Evolutionary conservation across 2,797 vertebrate species (phyloP).

Genomic region (Pitangus sulphuratus): DNA sequence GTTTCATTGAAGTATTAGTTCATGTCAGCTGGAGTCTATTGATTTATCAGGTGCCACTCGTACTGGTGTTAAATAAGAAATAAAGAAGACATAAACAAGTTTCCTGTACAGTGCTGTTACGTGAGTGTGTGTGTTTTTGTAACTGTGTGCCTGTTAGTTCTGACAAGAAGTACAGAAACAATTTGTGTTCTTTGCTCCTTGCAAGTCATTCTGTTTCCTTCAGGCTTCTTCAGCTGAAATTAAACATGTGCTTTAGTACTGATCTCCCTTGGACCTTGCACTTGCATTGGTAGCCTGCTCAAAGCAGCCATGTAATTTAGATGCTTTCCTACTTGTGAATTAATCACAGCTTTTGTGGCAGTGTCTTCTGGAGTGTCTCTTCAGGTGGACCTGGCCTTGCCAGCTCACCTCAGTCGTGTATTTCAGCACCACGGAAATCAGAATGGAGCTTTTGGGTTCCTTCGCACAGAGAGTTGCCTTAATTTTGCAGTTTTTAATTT

Average conservation of each 20-base stretch:
- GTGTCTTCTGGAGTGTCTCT: fast-evolving
- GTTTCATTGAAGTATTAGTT: neutral
- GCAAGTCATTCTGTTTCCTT: conserved; percentile 2
- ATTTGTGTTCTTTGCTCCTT: neutral
- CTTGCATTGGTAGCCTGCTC: neutral
- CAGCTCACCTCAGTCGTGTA: neutral
- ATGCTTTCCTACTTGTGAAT: neutral
- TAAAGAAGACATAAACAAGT: neutral
- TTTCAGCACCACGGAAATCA: neutral
- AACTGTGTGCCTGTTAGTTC: neutral
- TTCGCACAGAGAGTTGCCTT: neutral
- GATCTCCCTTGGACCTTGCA: neutral
- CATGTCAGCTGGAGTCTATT: neutral
- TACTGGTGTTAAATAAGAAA: neutral
- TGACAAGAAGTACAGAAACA: neutral
- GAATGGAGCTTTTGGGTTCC: neutral
- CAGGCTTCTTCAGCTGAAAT: neutral
- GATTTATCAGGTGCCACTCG: neutral
- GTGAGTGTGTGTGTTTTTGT: neutral
- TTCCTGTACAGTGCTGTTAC: neutral
- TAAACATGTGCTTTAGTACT: neutral
- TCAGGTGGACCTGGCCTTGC: neutral
- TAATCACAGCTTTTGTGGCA: neutral
- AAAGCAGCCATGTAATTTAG: neutral
- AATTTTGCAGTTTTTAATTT: fast-evolving